Base-by-base conservation (phyloP, 1,140 invertebrate species). In the Drosophila pseudoobscura region DNA sequence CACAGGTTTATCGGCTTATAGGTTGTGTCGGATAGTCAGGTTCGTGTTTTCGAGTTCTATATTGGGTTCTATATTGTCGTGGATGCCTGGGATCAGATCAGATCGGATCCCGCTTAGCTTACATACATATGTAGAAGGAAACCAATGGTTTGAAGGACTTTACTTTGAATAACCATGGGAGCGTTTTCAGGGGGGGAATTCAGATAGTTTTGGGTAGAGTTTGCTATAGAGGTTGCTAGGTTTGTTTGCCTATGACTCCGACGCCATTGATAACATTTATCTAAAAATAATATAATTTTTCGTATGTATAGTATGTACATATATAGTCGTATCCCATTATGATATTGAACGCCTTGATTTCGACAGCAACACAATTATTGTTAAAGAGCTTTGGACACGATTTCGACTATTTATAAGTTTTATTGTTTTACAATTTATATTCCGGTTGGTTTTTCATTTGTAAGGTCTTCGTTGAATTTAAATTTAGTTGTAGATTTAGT, bases 251-350 rank as follows among this genome's bases (percentile, higher is more conserved):
- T 17, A 41, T 35, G 59, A 50, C 45, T 17, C 24, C 24, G 24
- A 26, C 24, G 4, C 17, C 58, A 41, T 52, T 55, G 52, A 65
- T 76, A 68, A 87, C 80, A 78, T 71, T 87, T 80, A 61, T 85
- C 80, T 73, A 85, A 85, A 85, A 85, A 85, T 85, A 85, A 85
- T 75, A 68, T 68, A 58, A 56, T 62, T 47, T 69, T 50, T 35
- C 58, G 43, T 61, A 7, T 59, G 22, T 35, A 35, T 9, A 31
- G 1, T 9, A 9, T 31, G 8, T 31, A 31, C 11, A 39, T 3
- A 31, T 3, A 31, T 8, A 47, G 20, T 13, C 56, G 22, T 13
- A 53, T 52, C 24, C n/a, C 45, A 47, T 45, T 57, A 54, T 53
- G 53, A 73, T 63, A 63, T 52, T 49, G 57, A 62, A 61, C 58